These are phyloP conservation scores for Theristicus caerulescens DNA, from an alignment of 2,113 vertebrate genomes.

Conservation along the genomic window DNA sequence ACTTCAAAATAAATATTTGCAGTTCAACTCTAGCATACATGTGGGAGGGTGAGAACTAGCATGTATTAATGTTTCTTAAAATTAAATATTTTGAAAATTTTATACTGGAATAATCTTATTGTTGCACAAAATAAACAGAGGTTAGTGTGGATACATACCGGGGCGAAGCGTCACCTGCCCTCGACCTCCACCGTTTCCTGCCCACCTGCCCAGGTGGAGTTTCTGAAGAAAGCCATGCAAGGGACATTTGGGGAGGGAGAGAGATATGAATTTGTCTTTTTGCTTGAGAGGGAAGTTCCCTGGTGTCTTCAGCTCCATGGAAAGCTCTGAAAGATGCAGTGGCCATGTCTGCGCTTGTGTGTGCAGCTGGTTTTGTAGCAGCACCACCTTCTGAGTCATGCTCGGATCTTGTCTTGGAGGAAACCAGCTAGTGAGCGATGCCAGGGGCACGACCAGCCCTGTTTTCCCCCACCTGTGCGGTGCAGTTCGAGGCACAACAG, in stretches of 20 bases:
- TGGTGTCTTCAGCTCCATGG: background rate
- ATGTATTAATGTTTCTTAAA: background rate
- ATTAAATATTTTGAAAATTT: background rate
- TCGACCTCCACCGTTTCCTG: background rate
- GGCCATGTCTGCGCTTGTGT: background rate
- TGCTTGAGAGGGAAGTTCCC: background rate
- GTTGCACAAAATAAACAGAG: background rate
- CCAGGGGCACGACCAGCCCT: rapidly evolving
- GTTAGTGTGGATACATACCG: rapidly evolving
- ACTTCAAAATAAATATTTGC: slow-evolving; percentile 21
- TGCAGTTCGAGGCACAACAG: background rate
- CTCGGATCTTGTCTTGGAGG: background rate
- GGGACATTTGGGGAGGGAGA: background rate
- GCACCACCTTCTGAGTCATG: background rate
- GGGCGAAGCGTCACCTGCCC: background rate
- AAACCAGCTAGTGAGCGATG: background rate
- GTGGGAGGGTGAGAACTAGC: background rate
- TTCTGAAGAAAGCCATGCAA: background rate
- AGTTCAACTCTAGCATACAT: background rate
- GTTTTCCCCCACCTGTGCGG: background rate
- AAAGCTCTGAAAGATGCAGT: background rate
- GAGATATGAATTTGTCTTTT: background rate
- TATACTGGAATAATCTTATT: background rate
- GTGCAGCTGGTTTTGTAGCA: background rate
- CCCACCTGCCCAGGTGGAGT: background rate